Evolutionary conservation across 2,888 invertebrate genomes (phyloP).

Genomic region (Drosophila stalkeri): DNA sequence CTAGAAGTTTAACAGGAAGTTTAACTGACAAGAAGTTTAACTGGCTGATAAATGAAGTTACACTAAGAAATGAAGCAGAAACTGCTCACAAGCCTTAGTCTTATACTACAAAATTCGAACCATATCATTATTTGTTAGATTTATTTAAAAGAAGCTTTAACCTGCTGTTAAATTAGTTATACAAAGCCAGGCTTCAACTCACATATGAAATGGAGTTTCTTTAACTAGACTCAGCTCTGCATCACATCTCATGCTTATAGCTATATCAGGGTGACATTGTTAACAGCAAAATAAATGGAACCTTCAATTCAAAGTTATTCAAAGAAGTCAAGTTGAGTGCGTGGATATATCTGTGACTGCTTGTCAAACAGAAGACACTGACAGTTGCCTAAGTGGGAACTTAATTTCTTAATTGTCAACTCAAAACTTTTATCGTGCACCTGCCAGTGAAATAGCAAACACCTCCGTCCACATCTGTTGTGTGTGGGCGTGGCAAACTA

Average conservation of each 20-base stretch:
- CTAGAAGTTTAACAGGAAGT: no score
- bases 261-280: background rate
- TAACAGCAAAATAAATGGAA: background rate
- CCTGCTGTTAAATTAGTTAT: background rate
- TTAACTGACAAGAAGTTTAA: background rate
- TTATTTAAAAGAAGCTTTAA: background rate
- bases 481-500: slow-evolving; percentile 47
- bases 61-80: background rate
- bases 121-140: background rate
- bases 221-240: background rate
- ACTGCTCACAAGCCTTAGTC: background rate
- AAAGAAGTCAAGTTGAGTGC: slow-evolving; percentile 51
- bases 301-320: background rate
- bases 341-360: slow-evolving; percentile 69
- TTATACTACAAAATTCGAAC: background rate
- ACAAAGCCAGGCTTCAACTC: no score
- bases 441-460: slow-evolving; percentile 47
- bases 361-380: slow-evolving; percentile 82
- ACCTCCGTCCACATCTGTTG: background rate
- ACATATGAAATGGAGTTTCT: background rate
- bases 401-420: slow-evolving; percentile 85
- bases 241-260: background rate
- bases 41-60: background rate
- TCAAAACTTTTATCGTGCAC: slow-evolving; percentile 75
- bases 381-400: slow-evolving; percentile 84